A percentile compares a stretch with the other conserved stretches of the same genome.
Evolutionary conservation across 2,113 vertebrate genomes (phyloP).

Genomic region (Bambusicola thoracicus): DNA sequence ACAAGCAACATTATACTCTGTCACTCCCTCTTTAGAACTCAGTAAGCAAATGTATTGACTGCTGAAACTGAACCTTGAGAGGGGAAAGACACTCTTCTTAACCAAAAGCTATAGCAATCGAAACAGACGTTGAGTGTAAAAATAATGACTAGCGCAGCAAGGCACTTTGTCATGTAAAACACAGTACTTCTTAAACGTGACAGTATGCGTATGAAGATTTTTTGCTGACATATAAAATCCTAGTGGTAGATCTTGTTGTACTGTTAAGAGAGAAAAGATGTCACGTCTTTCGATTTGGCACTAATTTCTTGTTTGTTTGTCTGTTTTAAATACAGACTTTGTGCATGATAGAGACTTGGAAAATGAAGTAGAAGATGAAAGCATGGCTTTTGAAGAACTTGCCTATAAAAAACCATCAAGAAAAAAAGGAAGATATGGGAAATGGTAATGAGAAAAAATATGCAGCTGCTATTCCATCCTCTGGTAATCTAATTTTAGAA

Average conservation of each 20-base stretch:
- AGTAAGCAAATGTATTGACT: not conserved
- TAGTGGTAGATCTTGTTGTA: not conserved
- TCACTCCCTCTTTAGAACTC: not conserved
- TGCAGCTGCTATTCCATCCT: not conserved
- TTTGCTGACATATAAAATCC: not conserved
- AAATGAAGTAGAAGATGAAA: constrained; percentile 76
- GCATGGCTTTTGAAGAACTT: constrained; percentile 77
- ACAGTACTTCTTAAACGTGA: not conserved
- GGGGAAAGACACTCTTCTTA: not conserved
- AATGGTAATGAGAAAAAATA: constrained; percentile 9
- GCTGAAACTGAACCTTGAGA: not conserved
- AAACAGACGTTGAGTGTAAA: not conserved
- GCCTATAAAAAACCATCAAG: constrained; percentile 44
- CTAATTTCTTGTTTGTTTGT: not conserved
- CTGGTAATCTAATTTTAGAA: not conserved
- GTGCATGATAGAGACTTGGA: constrained; percentile 63
- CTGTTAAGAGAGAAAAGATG: not conserved
- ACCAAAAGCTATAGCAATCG: not conserved
- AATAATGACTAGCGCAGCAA: not conserved
- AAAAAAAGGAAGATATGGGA: constrained; percentile 62
- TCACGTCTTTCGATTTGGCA: not conserved
- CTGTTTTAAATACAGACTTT: constrained; percentile 36
- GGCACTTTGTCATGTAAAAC: not conserved
- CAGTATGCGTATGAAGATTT: not conserved
- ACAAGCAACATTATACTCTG: not conserved